phyloP scores from a whole-genome alignment of 2,113 vertebrate species.

The Trematocara marginatum region DNA sequence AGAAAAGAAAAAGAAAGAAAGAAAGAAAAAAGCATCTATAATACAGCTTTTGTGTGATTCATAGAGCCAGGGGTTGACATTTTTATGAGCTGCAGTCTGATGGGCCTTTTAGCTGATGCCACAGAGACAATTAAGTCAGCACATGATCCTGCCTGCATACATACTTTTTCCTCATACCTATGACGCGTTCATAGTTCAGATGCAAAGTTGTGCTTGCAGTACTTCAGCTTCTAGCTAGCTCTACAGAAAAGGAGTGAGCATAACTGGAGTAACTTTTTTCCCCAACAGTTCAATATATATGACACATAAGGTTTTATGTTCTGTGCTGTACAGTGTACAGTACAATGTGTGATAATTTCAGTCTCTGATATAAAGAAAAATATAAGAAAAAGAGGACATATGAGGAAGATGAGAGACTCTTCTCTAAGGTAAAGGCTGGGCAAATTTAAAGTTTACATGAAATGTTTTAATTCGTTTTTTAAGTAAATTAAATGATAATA shows the following conservation, averaged over 20 bases:
- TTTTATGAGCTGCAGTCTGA: background rate
- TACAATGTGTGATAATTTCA: background rate
- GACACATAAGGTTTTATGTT: background rate
- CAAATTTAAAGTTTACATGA: background rate
- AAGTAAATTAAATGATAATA: background rate
- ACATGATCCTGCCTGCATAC: background rate
- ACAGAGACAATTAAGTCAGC: background rate
- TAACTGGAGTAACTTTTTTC: accelerated
- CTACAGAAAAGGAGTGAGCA: background rate
- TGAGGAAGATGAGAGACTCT: background rate
- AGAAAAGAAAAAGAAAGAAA: background rate
- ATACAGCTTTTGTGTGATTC: background rate
- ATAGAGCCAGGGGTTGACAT: background rate
- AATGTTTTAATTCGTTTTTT: background rate
- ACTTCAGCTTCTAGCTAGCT: background rate
- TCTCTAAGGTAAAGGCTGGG: background rate
- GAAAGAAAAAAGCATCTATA: background rate
- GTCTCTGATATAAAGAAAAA: background rate
- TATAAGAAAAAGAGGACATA: background rate
- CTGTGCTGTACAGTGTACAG: background rate
- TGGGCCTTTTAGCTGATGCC: background rate
- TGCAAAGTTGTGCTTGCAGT: background rate
- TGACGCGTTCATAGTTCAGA: background rate
- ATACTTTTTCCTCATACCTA: background rate
- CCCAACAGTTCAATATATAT: background rate